Conservation (phyloP, 2,797 vertebrate species). For the Esox masquinongy region DNA sequence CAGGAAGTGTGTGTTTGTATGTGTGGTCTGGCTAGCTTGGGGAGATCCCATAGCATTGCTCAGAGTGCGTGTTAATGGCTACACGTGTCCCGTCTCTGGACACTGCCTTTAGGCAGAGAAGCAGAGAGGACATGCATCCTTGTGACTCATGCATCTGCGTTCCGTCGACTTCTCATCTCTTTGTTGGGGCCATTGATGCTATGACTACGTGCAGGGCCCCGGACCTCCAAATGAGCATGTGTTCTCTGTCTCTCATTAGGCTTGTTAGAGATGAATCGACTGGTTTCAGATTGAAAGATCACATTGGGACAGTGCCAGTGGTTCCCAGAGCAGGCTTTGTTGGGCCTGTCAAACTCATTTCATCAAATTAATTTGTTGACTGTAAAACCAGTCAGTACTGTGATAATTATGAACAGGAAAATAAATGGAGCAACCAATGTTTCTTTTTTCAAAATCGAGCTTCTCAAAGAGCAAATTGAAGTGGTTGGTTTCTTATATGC, state of each 20-base stretch:
- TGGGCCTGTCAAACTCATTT: conserved; percentile 72
- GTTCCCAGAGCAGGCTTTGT: conserved; percentile 68
- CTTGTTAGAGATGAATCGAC: conserved; percentile 60
- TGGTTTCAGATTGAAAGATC: conserved; percentile 27
- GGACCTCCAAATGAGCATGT: conserved; percentile 21
- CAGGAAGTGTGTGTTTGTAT: conserved; percentile 38
- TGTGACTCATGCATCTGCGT: conserved; percentile 14
- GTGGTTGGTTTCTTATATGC: not conserved
- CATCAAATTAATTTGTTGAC: conserved; percentile 73
- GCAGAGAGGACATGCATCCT: not conserved
- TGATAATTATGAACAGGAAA: conserved; percentile 62
- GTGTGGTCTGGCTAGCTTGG: conserved; percentile 42
- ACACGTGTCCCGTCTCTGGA: conserved; percentile 21
- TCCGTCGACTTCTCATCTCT: conserved; percentile 10
- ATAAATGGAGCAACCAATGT: conserved; percentile 52
- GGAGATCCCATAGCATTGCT: conserved; percentile 29
- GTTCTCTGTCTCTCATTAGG: conserved; percentile 49
- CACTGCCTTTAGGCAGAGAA: not conserved
- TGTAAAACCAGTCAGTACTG: conserved; percentile 59
- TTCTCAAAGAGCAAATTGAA: conserved; percentile 14
- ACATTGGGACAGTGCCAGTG: conserved; percentile 62
- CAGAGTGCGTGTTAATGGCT: conserved; percentile 14
- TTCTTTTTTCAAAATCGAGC: conserved; percentile 47
- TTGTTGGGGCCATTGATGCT: conserved; percentile 11
- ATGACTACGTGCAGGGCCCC: conserved; percentile 6